Conservation (phyloP, 2,113 vertebrate genomes). For the Vidua macroura region DNA sequence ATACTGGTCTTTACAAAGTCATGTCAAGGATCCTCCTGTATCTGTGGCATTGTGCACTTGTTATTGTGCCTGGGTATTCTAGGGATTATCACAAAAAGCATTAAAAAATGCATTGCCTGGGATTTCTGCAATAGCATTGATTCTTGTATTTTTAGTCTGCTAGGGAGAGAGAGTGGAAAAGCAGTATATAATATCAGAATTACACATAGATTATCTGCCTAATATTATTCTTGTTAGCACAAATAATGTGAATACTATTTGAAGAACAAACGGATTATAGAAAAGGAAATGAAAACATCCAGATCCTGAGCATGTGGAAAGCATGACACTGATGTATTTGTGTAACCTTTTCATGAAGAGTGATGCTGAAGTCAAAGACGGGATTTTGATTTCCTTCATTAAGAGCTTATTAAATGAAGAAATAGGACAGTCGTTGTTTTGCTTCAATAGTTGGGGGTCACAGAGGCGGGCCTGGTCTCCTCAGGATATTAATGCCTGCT, state of each 20-base stretch:
- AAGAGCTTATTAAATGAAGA: constrained; percentile 79
- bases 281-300: constrained; percentile 9
- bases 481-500: constrained; percentile 81
- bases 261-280: constrained; percentile 34
- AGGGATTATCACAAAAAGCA: background rate
- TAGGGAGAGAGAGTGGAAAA: background rate
- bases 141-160: background rate
- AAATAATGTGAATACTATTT: background rate
- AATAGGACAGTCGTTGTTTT: constrained; percentile 73
- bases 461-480: constrained; percentile 73
- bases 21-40: background rate
- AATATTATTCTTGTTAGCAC: background rate
- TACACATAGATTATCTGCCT: constrained; percentile 23
- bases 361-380: constrained; percentile 48
- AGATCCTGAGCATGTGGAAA: constrained; percentile 51
- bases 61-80: background rate
- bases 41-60: background rate
- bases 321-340: constrained; percentile 68
- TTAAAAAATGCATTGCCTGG: background rate
- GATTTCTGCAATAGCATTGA: background rate
- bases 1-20: background rate
- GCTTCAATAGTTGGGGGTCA: constrained; percentile 73
- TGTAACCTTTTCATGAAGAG: constrained; percentile 68
- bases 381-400: constrained; percentile 75
- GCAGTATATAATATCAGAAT: background rate